Base-by-base conservation (phyloP, 2,888 invertebrate genomes). In the Neocrepidodera transversa region DNA sequence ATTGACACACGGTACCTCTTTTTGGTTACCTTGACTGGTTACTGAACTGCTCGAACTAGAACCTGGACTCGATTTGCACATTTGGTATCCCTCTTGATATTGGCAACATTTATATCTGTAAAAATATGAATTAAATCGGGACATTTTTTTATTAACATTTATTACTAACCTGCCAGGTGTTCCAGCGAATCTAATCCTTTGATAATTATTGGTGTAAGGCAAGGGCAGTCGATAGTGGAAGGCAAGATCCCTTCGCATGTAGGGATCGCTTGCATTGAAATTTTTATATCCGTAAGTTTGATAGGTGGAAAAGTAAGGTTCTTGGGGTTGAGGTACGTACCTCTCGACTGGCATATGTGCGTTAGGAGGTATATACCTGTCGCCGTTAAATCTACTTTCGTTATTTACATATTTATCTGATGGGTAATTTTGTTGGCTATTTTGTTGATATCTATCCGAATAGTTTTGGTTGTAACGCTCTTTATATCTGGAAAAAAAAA, bases 311-410 rank as follows among this genome's bases (percentile, higher is more conserved):
- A 85, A 85, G 76, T 85, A 85, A 43, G 83, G 82, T 66, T 84
- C 84, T 52, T 82, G 83, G 11, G 64, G 85, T 71, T 86, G 83
- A 55, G 88, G 87, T 67, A 88, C 87, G 76, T 89, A 89, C 69
- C 89, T 84, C 80, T 89, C 88, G 66, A 88, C 87, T 11, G 88
- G 88, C 71, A 87, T 86, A 78, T 89, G 89, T 11, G 87, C 87
- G 62, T 87, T 86, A 4, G 88, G 86, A 14, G 88, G 86, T 66
- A 87, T 84, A 71, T 88, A 87, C 68, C 87, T 82, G 54, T 82
- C 82, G 48, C 75, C 69, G 13, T 60, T 61, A 62, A 73, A 74
- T 58, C 74, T 63, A 52, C 63, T 68, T 28, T 71, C 69, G 38
- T 64, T 60, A 60, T 67, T 69, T 68, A 72, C 66, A 65, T 68